phyloP scores from a whole-genome alignment of 2,113 vertebrate genomes.

The Bolborhynchus lineola region DNA sequence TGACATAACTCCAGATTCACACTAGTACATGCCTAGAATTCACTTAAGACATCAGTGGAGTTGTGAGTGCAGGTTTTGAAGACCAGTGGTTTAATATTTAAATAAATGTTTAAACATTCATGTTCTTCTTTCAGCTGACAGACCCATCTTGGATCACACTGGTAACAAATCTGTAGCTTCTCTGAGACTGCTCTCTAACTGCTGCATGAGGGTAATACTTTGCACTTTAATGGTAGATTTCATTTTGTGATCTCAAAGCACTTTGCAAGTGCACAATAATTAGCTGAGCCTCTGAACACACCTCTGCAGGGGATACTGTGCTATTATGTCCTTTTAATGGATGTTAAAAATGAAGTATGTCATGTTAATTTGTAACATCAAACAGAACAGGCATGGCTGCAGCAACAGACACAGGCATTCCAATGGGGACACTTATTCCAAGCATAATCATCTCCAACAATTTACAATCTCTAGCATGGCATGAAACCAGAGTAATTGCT shows the following conservation, averaged over 20 bases:
- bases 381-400: neutral
- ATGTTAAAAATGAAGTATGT: neutral
- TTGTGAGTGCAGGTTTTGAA: neutral
- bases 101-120: constrained; percentile 20
- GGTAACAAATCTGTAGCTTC: neutral
- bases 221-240: neutral
- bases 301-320: neutral
- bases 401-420: neutral
- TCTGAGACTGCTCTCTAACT: neutral
- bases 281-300: neutral
- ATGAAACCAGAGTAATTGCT: neutral
- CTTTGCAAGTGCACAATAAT: neutral
- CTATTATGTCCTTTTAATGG: neutral
- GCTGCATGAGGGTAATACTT: neutral
- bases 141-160: neutral
- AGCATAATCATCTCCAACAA: neutral
- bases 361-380: neutral
- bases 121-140: neutral
- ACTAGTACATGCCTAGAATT: neutral
- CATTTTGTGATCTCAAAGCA: neutral
- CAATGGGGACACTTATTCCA: neutral
- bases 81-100: neutral
- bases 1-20: neutral
- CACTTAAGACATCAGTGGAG: neutral
- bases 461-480: neutral